Evolutionary conservation across 2,113 vertebrate species (phyloP), one percentile per base, ranked within the genome.

Genomic region (Eretmochelys imbricata): DNA sequence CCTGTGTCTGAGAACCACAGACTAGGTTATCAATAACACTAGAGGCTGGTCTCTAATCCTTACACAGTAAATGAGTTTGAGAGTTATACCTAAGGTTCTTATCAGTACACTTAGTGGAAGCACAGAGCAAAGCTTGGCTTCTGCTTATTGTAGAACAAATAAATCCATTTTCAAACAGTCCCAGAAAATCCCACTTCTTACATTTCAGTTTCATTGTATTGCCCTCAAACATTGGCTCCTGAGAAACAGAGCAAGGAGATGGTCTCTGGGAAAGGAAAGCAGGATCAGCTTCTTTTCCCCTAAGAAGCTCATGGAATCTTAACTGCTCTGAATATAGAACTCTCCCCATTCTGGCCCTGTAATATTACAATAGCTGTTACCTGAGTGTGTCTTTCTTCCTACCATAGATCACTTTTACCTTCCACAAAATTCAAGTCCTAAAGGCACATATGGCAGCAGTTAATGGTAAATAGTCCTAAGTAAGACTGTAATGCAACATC

Each of bases 151-250:
- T 42, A 81, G 6, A 59, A 22, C 48, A 10, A 85, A 83, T 87
- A 53, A 65, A 83, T 20, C 50, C 80, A 82, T 82, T 92, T 84
- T 50, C 85, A 83, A 91, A 81, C 38, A 89, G 46, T 24, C 89
- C 49, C 79, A 80, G 76, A 75, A 80, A 94, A 78, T 55, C 49
- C 91, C 50, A 83, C 42, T 80, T 57, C 86, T 55, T 91, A 65
- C 46, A 8, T 92, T 79, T 94, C 53, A 46, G 82, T 90, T 65
- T 87, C 90, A 76, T 76, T 95, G 90, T 42, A 94, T 80, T 84
- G 82, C 5, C 9, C 8, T 76, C 27, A 2, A 90, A 94, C 53
- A n/a, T 54, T 48, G 79, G 55, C 48, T 88, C 55, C 93, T 95
- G 48, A 88, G 55, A 29, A 49, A 17, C 25, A n/a, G 38, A 88